A percentile compares a stretch with the other conserved stretches of the same genome.
phyloP scores from a whole-genome alignment of 2,113 vertebrate genomes.

The Calyptomena viridis region DNA sequence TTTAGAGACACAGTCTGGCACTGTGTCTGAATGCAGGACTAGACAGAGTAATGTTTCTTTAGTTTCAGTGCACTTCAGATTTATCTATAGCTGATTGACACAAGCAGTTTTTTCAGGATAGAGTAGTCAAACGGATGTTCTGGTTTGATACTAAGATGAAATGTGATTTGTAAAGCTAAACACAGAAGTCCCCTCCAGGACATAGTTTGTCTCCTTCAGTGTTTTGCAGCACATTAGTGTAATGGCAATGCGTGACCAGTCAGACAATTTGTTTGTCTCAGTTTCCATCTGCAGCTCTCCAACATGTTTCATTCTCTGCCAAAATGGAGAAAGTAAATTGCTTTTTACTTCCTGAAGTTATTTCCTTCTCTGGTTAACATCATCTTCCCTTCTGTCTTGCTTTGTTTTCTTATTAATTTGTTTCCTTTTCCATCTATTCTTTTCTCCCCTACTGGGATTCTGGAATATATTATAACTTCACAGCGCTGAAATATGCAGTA shows the following conservation, averaged over 20 bases:
- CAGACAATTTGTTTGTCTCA: not conserved
- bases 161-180: not conserved
- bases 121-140: not conserved
- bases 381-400: not conserved
- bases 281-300: not conserved
- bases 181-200: not conserved
- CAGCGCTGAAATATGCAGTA: not conserved
- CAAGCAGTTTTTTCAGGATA: not conserved
- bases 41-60: not conserved
- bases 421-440: not conserved
- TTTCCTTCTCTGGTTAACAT: slow-evolving; percentile 19
- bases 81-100: not conserved
- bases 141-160: not conserved
- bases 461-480: not conserved
- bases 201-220: not conserved
- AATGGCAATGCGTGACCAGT: not conserved
- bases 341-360: not conserved
- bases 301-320: not conserved
- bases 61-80: not conserved
- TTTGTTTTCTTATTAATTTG: not conserved
- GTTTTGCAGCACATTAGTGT: not conserved
- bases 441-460: not conserved
- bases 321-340: not conserved
- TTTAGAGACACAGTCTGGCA: not conserved
- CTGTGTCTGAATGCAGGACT: not conserved